Base-by-base conservation (phyloP, 2,888 invertebrate genomes). In the Athalia cordata region DNA sequence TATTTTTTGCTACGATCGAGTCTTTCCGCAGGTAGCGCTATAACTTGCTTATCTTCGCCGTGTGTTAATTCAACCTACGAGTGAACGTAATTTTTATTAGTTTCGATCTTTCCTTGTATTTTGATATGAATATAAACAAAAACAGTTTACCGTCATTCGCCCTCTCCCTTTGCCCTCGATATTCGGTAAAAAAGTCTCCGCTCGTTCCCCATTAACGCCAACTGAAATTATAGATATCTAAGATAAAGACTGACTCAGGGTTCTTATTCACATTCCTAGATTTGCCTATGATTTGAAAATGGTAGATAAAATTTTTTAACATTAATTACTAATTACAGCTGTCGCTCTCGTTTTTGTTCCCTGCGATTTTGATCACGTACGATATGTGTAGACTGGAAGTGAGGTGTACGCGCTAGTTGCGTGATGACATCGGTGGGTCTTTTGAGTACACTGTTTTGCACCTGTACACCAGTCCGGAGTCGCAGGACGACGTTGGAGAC, bases 351-450 rank as follows among this genome's bases (percentile, higher is more conserved):
- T 75, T 8, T 70, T 7, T 57, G 45, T 62, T 13, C 52, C 55
- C 29, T 29, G 29, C 29, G 29, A 29, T 29, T 29, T 29, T 29
- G 29, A 62, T 15, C 57, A 85, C 90, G 80, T 86, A 90, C 90
- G 88, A 84, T 89, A 90, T 49, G 89, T 89, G 80, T 90, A 90
- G 77, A 87, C 86, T 57, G 97, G 97, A 77, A 97, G 92, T 8
- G 96, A 96, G 3, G 97, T 97, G 87, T 97, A 97, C 47, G 97
- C 97, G 89, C 97, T 97, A 8, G 97, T 95, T 2, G 97, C 97
- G 88, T 98, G 97, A 88, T 95, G 95, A 91, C 98, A 98, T 82
- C 97, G 93, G 88, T 97, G 96, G 3, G 97, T 97, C 86, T 95
- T 95, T 83, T 95, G 95, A 11, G 96, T 96, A 88, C 97, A 98